phyloP scores from a whole-genome alignment of 64 coral and sea anemone species.

The Dendronephthya gigantea region DNA sequence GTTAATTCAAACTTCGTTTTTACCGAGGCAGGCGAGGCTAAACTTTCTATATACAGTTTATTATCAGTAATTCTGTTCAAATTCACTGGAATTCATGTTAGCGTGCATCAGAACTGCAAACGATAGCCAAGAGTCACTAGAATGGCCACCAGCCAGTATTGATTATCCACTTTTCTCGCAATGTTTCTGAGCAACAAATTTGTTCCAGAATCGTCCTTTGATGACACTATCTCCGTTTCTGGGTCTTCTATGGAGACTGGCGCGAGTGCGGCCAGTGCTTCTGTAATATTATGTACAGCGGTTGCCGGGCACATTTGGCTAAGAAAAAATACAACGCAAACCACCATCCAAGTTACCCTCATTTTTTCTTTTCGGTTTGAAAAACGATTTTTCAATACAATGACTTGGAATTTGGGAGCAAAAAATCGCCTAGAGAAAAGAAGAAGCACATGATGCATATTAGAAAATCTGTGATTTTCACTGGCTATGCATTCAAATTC shows the following conservation, averaged over 20 bases:
- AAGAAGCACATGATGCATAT: too few relatives aligned
- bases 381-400: neutral
- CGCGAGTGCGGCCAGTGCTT: conserved; percentile 52
- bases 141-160: neutral
- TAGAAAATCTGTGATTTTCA: too few relatives aligned
- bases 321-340: neutral
- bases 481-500: too few relatives aligned
- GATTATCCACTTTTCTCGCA: conserved; percentile 26
- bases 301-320: neutral
- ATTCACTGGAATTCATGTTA: too few relatives aligned
- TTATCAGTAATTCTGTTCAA: neutral
- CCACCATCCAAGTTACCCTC: neutral
- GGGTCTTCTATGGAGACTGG: conserved; percentile 35
- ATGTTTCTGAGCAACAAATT: neutral
- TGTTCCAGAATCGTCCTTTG: neutral
- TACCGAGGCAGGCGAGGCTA: too few relatives aligned
- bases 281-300: conserved; percentile 60
- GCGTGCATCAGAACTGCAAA: too few relatives aligned
- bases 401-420: too few relatives aligned
- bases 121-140: neutral
- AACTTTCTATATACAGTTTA: too few relatives aligned
- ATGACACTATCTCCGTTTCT: conserved; percentile 23
- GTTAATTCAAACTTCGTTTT: too few relatives aligned
- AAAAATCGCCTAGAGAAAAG: too few relatives aligned
- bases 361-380: neutral